phyloP scores from a whole-genome alignment of 2,888 invertebrate species.

The Brenthis hecate region DNA sequence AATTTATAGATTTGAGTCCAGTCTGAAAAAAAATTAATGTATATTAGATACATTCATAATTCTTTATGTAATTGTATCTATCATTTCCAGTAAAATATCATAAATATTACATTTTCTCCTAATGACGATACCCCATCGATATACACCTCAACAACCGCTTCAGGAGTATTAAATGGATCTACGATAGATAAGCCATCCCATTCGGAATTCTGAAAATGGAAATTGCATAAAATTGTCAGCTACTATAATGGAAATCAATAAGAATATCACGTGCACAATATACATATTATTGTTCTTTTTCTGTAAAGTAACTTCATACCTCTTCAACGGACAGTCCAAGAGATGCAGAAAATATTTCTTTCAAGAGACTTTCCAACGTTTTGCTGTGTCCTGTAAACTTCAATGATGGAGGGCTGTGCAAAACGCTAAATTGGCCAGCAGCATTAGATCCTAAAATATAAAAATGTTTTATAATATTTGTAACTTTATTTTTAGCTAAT shows the following conservation, averaged over 20 bases:
- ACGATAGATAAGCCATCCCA: conserved; percentile 87
- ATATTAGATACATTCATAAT: background rate
- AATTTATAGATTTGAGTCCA: conserved; percentile 76
- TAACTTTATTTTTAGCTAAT: conserved; percentile 6
- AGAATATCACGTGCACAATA: background rate
- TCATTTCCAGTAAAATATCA: background rate
- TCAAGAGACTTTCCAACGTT: conserved; percentile 84
- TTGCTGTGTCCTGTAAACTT: conserved; percentile 85
- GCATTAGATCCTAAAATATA: conserved; percentile 74
- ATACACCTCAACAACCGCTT: conserved; percentile 86
- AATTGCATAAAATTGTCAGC: background rate
- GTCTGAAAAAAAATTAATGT: conserved; percentile 49
- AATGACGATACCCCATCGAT: conserved; percentile 86
- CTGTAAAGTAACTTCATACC: conserved; percentile 59
- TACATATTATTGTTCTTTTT: background rate
- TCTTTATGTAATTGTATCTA: background rate
- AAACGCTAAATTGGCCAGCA: conserved; percentile 85
- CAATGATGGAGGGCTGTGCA: conserved; percentile 86
- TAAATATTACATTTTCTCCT: conserved; percentile 64
- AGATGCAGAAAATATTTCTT: conserved; percentile 87
- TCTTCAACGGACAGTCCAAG: conserved; percentile 88
- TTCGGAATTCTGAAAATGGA: conserved; percentile 75
- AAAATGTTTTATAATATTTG: conserved; percentile 9
- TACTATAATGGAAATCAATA: background rate
- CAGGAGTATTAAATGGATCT: conserved; percentile 88